Percentiles rank a stretch among this genome's conserved stretches.
Evolutionary conservation across 2,888 invertebrate genomes (phyloP).

Genomic region (Oxystoma pomonae): DNA sequence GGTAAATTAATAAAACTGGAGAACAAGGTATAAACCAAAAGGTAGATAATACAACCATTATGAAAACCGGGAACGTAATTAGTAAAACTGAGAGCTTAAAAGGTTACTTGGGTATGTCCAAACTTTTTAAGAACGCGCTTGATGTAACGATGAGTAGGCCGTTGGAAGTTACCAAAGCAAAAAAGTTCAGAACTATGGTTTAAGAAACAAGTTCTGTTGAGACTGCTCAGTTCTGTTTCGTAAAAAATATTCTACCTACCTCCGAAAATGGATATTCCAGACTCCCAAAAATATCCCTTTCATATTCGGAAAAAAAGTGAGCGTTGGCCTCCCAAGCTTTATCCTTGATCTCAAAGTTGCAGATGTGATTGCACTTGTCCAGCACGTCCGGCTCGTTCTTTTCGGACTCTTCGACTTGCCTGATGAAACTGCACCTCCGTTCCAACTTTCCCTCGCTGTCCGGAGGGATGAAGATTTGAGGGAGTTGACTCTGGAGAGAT

Average conservation of each 20-base stretch:
- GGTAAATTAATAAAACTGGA: too few species aligned
- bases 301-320: slow-evolving; percentile 42
- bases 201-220: too few species aligned
- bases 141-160: too few species aligned
- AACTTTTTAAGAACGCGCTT: too few species aligned
- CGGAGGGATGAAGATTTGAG: slow-evolving; percentile 54
- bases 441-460: slow-evolving; percentile 42
- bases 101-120: too few species aligned
- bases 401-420: slow-evolving; percentile 49
- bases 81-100: too few species aligned
- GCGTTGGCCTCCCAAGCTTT: slow-evolving; percentile 40
- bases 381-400: slow-evolving; percentile 42
- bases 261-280: slow-evolving; percentile 49
- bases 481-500: slow-evolving; percentile 47
- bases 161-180: too few species aligned
- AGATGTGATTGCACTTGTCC: slow-evolving; percentile 46
- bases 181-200: too few species aligned
- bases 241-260: slow-evolving; percentile 33
- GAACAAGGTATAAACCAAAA: too few species aligned
- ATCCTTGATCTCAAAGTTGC: slow-evolving; percentile 47
- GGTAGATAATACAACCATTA: too few species aligned
- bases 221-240: too few species aligned
- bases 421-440: slow-evolving; percentile 50
- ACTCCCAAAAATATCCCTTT: slow-evolving; percentile 44
- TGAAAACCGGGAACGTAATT: too few species aligned